A percentile compares a stretch with the other conserved stretches of the same genome.
phyloP scores from a whole-genome alignment of 2,113 vertebrate species.

The Chauna torquata region DNA sequence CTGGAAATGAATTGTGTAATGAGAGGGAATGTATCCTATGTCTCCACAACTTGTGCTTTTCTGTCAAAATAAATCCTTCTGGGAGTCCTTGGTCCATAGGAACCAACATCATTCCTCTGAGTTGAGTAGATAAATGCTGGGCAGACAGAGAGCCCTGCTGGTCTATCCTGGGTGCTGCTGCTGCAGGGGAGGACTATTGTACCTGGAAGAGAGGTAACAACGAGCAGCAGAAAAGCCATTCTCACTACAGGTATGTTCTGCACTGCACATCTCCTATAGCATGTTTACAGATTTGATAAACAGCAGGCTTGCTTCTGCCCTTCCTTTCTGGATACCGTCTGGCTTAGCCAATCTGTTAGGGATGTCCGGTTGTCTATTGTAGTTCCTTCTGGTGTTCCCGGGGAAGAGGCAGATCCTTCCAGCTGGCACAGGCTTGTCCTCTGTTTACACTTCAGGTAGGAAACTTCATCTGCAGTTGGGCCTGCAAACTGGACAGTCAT shows the following conservation, averaged over 20 bases:
- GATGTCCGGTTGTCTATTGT: background rate
- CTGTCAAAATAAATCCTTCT: background rate
- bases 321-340: background rate
- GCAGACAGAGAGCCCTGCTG: background rate
- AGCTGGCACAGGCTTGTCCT: background rate
- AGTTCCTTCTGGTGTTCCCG: background rate
- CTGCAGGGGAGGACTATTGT: background rate
- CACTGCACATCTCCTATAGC: background rate
- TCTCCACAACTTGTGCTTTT: background rate
- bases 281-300: conserved; percentile 4
- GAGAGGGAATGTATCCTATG: background rate
- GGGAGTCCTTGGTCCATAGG: rapidly evolving
- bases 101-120: background rate
- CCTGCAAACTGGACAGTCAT: background rate
- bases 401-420: background rate
- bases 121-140: background rate
- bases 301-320: conserved; percentile 1
- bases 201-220: background rate
- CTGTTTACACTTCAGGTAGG: conserved; percentile 3
- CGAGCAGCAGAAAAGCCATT: background rate
- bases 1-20: conserved; percentile 38
- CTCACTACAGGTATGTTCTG: background rate
- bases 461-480: background rate
- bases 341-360: background rate
- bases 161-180: background rate